phyloP scores from a whole-genome alignment of 2,797 vertebrate species.

The Myripristis jacobus region DNA sequence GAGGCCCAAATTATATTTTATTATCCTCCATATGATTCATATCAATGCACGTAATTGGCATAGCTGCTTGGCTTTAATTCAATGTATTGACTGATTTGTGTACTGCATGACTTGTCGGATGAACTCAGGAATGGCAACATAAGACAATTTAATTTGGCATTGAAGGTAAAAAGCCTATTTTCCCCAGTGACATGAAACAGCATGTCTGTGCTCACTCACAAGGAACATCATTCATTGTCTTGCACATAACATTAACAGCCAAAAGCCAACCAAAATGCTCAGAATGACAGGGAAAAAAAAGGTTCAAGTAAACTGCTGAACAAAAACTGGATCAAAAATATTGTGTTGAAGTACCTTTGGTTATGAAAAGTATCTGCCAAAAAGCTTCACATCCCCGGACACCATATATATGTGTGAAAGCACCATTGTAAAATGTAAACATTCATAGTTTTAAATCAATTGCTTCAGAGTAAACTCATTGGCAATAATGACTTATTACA shows the following conservation, averaged over 20 bases:
- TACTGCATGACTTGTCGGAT: background rate
- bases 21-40: background rate
- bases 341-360: too few relatives aligned
- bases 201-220: conserved; percentile 29
- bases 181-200: background rate
- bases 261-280: background rate
- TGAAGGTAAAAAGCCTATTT: background rate
- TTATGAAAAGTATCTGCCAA: too few relatives aligned
- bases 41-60: background rate
- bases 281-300: background rate
- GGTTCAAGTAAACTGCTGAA: too few relatives aligned
- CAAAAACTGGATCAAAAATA: too few relatives aligned
- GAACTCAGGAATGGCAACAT: too few relatives aligned
- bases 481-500: background rate
- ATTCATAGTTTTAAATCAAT: background rate
- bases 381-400: too few relatives aligned
- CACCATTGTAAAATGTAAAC: too few relatives aligned
- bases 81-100: background rate
- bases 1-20: background rate
- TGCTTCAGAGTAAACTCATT: background rate
- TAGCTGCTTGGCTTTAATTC: background rate
- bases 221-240: background rate
- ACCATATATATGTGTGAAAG: too few relatives aligned
- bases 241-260: conserved; percentile 9
- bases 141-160: background rate